phyloP scores from a whole-genome alignment of 2,113 vertebrate species.

The Datnioides undecimradiatus region DNA sequence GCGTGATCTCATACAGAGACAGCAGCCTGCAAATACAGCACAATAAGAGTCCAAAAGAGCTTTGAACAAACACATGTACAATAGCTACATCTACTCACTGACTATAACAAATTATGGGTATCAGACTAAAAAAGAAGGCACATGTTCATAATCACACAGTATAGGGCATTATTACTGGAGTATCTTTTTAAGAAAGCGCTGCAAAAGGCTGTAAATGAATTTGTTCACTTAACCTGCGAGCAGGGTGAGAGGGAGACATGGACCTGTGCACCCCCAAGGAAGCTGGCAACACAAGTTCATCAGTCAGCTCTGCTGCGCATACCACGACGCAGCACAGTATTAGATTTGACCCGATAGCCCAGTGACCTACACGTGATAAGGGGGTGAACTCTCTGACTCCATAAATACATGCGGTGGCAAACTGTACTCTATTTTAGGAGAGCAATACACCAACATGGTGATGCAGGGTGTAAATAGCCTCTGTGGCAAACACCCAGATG shows the following conservation, averaged over 20 bases:
- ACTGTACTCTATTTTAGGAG: slow-evolving; percentile 58
- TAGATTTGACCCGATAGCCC: slow-evolving; percentile 69
- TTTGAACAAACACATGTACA: neutral
- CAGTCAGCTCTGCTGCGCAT: slow-evolving; percentile 44
- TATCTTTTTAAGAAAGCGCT: neutral
- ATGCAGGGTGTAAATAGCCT: slow-evolving; percentile 60
- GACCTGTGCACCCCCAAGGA: neutral
- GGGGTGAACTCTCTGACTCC: slow-evolving; percentile 54
- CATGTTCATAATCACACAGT: neutral
- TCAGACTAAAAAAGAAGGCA: neutral
- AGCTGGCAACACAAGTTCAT: slow-evolving; percentile 23
- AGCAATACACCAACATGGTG: slow-evolving; percentile 41
- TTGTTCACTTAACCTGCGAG: neutral
- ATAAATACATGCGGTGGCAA: slow-evolving; percentile 53
- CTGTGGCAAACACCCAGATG: slow-evolving; percentile 62
- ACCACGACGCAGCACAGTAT: slow-evolving; percentile 51
- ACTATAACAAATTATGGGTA: neutral
- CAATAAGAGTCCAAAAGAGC: neutral
- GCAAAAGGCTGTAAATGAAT: no score
- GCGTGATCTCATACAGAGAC: slow-evolving; percentile 57
- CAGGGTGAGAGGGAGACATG: slow-evolving; percentile 1
- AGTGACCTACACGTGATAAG: slow-evolving; percentile 69
- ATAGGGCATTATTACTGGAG: neutral
- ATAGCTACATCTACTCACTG: neutral
- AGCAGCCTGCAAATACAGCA: slow-evolving; percentile 23